These are phyloP conservation scores for Phenganax marumi DNA, from an alignment of 92 coral and sea anemone genomes.

Conservation along the genomic window DNA sequence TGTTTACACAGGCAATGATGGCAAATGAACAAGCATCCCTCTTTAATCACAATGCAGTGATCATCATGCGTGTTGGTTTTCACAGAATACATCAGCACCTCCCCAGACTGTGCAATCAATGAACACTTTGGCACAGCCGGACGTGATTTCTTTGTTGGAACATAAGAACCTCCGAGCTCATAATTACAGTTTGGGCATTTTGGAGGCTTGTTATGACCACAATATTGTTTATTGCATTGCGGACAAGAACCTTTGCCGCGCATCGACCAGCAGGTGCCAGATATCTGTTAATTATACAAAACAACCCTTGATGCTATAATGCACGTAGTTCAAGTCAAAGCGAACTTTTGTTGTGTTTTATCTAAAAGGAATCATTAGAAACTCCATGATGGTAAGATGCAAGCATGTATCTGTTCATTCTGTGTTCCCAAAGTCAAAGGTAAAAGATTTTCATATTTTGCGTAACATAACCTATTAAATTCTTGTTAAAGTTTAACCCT, in stretches of 20 bases:
- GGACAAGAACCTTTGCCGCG: background rate
- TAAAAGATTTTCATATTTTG: no score
- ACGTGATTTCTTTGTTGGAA: background rate
- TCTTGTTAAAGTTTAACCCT: no score
- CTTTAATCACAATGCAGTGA: conserved; percentile 13
- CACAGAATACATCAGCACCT: background rate
- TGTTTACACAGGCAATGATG: conserved; percentile 24
- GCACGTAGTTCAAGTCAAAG: no score
- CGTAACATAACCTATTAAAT: no score
- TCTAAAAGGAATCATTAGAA: no score
- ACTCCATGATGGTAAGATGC: no score
- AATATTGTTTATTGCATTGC: background rate
- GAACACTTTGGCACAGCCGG: conserved; percentile 18
- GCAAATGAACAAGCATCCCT: conserved; percentile 5
- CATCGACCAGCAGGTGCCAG: background rate
- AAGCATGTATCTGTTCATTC: no score
- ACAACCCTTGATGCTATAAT: no score
- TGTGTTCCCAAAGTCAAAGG: no score
- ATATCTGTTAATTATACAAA: background rate
- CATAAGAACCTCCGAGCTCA: conserved; percentile 33
- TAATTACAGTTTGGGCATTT: background rate
- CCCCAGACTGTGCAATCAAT: background rate
- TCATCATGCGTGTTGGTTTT: conserved; percentile 47
- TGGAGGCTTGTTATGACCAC: background rate
- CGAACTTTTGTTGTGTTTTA: no score